Conservation (phyloP, 2,113 vertebrate species). For the Opisthocomus hoazin region DNA sequence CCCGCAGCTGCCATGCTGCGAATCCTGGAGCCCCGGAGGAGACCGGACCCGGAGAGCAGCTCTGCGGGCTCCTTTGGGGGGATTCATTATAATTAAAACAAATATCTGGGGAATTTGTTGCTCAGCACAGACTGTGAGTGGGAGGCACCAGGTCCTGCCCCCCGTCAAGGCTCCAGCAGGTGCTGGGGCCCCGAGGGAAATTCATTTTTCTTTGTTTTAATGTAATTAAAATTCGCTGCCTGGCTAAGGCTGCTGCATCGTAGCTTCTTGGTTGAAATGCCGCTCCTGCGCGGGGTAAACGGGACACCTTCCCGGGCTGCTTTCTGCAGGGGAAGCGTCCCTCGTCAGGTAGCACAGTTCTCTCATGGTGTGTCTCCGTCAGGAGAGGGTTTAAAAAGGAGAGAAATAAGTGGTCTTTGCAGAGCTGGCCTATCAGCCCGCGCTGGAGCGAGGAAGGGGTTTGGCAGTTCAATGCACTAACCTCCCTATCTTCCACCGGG, state of each 20-base stretch:
- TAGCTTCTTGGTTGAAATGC: not conserved
- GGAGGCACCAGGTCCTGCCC: not conserved
- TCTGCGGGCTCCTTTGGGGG: not conserved
- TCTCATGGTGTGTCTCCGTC: not conserved
- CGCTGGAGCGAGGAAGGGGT: not conserved
- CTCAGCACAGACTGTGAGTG: not conserved
- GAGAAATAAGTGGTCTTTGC: not conserved
- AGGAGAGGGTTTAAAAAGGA: not conserved
- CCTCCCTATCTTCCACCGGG: slow-evolving; percentile 11
- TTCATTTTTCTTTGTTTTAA: slow-evolving; percentile 10
- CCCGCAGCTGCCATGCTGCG: not conserved
- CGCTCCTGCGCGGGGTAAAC: not conserved
- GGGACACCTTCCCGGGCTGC: not conserved
- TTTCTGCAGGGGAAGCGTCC: not conserved
- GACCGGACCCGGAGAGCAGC: not conserved
- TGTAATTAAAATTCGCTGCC: slow-evolving; percentile 20
- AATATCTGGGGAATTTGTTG: slow-evolving; percentile 27
- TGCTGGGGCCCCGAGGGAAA: not conserved
- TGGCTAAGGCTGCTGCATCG: not conserved
- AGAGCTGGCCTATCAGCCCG: not conserved
- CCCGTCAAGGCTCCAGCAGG: accelerated
- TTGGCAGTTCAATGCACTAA: not conserved
- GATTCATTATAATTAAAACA: slow-evolving; percentile 41
- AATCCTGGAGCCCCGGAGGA: not conserved
- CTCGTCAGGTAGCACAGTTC: not conserved